Conservation (phyloP, 1,140 invertebrate species). For the Drosophila albomicans region DNA sequence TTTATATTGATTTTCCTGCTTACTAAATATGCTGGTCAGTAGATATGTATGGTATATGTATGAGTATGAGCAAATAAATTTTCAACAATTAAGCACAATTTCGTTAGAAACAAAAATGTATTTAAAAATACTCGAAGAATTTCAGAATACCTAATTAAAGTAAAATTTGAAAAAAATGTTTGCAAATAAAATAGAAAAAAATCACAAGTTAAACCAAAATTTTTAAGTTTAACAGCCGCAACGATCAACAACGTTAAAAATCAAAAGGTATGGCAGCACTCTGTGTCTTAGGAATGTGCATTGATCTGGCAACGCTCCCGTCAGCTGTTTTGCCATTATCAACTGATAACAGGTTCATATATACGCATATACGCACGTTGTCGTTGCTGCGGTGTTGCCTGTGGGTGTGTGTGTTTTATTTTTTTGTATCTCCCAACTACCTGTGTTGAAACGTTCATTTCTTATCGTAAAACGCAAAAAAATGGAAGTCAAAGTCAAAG, state of each 20-base stretch:
- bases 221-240: not conserved
- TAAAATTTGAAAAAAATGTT: no score
- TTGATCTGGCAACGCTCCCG: conserved; percentile 54
- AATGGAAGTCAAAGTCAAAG: conserved; percentile 48
- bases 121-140: no score
- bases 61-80: no score
- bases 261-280: conserved; percentile 7
- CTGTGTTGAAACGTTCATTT: not conserved
- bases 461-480: conserved; percentile 25
- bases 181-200: no score
- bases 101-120: no score
- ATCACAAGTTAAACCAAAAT: no score
- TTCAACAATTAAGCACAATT: no score
- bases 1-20: not conserved
- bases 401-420: not conserved
- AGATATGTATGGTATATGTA: no score
- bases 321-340: conserved; percentile 46
- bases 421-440: not conserved
- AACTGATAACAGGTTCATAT: conserved; percentile 59
- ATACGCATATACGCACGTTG: conserved; percentile 40
- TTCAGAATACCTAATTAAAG: no score
- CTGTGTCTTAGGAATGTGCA: not conserved
- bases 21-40: no score
- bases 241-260: not conserved
- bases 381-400: conserved; percentile 14